Evolutionary conservation across 2,113 vertebrate genomes (phyloP).

Genomic region (Ornithorhynchus anatinus): DNA sequence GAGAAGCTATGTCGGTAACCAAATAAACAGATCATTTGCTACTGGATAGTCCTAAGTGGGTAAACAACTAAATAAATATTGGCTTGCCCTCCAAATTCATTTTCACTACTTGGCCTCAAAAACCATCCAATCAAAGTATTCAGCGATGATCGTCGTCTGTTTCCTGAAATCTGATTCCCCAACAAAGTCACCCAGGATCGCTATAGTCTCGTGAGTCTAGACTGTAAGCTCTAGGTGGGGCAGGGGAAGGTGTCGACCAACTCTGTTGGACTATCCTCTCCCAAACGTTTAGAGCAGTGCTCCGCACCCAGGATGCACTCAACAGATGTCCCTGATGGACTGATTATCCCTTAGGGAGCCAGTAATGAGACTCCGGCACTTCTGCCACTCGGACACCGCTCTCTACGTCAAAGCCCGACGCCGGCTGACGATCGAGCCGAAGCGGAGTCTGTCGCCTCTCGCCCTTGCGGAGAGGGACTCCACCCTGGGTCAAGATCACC

Average conservation of each 20-base stretch:
- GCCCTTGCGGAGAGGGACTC: slow-evolving; percentile 19
- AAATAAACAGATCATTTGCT: not conserved
- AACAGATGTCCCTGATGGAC: no score
- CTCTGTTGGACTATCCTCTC: no score
- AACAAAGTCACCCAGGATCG: slow-evolving; percentile 26
- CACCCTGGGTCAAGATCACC: slow-evolving; percentile 14
- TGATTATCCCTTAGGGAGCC: no score
- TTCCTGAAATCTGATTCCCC: slow-evolving; percentile 1
- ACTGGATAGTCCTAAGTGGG: not conserved
- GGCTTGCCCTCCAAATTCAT: not conserved
- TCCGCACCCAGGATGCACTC: no score
- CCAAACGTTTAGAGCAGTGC: no score
- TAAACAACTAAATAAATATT: not conserved
- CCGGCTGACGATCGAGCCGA: not conserved
- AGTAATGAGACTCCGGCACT: not conserved
- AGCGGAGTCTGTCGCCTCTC: slow-evolving; percentile 16
- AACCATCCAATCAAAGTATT: slow-evolving; percentile 8
- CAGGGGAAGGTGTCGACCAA: no score
- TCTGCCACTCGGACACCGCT: not conserved
- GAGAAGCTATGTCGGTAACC: not conserved
- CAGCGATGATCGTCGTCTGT: not conserved
- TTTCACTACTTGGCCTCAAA: slow-evolving; percentile 21
- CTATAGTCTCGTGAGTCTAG: no score
- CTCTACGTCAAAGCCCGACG: not conserved
- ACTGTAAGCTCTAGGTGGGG: no score